These are phyloP conservation scores for Aurelia aurita DNA, from an alignment of 30 jellyfish, hydroid and myxozoan species.

Conservation along the genomic window DNA sequence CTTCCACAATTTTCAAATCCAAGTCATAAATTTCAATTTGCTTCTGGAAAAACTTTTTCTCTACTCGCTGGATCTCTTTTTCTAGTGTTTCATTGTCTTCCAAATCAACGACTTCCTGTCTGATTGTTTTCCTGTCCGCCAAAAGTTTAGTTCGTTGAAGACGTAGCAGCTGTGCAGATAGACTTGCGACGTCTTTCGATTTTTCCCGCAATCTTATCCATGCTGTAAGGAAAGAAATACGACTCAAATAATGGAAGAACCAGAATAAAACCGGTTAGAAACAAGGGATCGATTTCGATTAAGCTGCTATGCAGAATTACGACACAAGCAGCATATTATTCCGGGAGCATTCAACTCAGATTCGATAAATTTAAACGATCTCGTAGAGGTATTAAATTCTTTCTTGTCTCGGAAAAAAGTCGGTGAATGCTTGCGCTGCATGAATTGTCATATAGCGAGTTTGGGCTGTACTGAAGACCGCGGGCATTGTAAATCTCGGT, in stretches of 20 bases:
- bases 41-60: conserved; percentile 62
- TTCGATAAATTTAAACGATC: too few relatives aligned
- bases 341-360: too few relatives aligned
- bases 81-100: conserved; percentile 68
- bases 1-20: conserved; percentile 67
- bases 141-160: conserved; percentile 29
- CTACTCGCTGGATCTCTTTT: conserved; percentile 39
- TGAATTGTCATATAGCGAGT: too few relatives aligned
- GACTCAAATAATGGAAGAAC: neutral
- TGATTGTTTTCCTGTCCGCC: conserved; percentile 39
- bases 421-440: too few relatives aligned
- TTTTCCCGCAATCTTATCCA: conserved; percentile 44
- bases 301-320: too few relatives aligned
- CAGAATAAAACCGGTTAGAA: too few relatives aligned
- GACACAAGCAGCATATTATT: too few relatives aligned
- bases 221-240: conserved; percentile 28
- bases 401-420: too few relatives aligned
- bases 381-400: too few relatives aligned
- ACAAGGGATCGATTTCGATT: too few relatives aligned
- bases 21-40: conserved; percentile 68
- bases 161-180: conserved; percentile 62
- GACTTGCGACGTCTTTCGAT: conserved; percentile 27
- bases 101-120: conserved; percentile 42
- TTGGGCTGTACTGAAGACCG: too few relatives aligned
- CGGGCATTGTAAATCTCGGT: too few relatives aligned